Conservation (phyloP, 2,888 invertebrate genomes). For the Antitype chi region DNA sequence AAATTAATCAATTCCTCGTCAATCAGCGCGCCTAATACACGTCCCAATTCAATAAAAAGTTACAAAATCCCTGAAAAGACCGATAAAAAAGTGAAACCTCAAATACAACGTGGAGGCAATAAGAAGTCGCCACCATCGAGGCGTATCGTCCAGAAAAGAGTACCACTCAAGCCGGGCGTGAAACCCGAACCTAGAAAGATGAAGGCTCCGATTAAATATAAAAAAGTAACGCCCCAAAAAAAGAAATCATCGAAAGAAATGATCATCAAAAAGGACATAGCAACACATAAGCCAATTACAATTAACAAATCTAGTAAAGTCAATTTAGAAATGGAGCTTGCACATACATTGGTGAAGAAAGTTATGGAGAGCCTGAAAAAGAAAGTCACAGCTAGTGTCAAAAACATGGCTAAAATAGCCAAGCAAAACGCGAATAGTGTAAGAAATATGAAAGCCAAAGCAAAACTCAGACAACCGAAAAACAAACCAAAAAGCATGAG, state of each 20-base stretch:
- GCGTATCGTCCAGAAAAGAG: constrained; percentile 50
- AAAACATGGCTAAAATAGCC: constrained; percentile 30
- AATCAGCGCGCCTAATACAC: not conserved
- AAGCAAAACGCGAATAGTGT: not conserved
- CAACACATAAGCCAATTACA: constrained; percentile 57
- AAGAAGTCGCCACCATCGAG: constrained; percentile 25
- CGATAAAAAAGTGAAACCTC: constrained; percentile 1
- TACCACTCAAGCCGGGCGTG: not conserved
- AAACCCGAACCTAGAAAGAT: constrained; percentile 28
- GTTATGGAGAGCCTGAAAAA: constrained; percentile 38
- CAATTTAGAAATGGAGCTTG: constrained; percentile 57
- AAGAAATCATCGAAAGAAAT: constrained; percentile 22
- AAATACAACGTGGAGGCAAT: constrained; percentile 24
- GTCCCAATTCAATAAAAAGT: not conserved
- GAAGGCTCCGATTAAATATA: constrained; percentile 48
- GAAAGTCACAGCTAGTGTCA: constrained; percentile 50
- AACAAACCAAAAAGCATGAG: constrained; percentile 30
- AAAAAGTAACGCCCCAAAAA: constrained; percentile 25
- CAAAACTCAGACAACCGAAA: constrained; percentile 13
- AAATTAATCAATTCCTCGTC: not conserved
- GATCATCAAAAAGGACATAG: constrained; percentile 62
- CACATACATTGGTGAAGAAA: constrained; percentile 66
- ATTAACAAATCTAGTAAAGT: constrained; percentile 46
- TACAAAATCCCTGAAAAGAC: not conserved
- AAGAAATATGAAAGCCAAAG: constrained; percentile 11